Conservation (phyloP, 2,888 invertebrate species). For the Euphydryas editha region DNA sequence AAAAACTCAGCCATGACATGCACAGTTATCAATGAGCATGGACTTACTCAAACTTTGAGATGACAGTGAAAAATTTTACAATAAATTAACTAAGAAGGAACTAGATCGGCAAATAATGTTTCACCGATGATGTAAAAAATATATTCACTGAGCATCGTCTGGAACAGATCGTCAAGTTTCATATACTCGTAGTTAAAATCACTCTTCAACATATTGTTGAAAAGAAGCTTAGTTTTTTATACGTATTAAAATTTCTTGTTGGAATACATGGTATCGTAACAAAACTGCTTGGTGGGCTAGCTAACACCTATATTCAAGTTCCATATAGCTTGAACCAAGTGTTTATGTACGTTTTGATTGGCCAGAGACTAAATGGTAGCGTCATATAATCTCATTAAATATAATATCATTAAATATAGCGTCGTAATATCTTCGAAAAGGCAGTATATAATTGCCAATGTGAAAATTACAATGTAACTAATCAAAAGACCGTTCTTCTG, state of each 20-base stretch:
- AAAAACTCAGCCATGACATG: too few species aligned
- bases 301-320: slow-evolving; percentile 55
- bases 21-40: slow-evolving; percentile 54
- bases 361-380: slow-evolving; percentile 62
- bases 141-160: slow-evolving; percentile 51
- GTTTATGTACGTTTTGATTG: slow-evolving; percentile 60
- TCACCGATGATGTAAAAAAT: slow-evolving; percentile 38
- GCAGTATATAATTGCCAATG: slow-evolving; percentile 64
- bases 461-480: slow-evolving; percentile 62
- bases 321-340: slow-evolving; percentile 56
- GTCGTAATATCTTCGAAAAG: slow-evolving; percentile 55
- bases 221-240: slow-evolving; percentile 51
- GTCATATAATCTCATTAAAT: too few species aligned
- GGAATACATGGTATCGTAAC: slow-evolving; percentile 56
- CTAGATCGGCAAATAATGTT: not conserved
- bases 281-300: slow-evolving; percentile 60
- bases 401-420: too few species aligned
- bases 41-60: slow-evolving; percentile 56
- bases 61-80: slow-evolving; percentile 48
- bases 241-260: slow-evolving; percentile 57
- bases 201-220: slow-evolving; percentile 51
- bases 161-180: slow-evolving; percentile 50
- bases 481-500: slow-evolving; percentile 58
- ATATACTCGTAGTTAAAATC: slow-evolving; percentile 52
- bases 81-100: slow-evolving; percentile 25